phyloP scores from a whole-genome alignment of 2,113 vertebrate genomes.

The Myanophis thanlyinensis region DNA sequence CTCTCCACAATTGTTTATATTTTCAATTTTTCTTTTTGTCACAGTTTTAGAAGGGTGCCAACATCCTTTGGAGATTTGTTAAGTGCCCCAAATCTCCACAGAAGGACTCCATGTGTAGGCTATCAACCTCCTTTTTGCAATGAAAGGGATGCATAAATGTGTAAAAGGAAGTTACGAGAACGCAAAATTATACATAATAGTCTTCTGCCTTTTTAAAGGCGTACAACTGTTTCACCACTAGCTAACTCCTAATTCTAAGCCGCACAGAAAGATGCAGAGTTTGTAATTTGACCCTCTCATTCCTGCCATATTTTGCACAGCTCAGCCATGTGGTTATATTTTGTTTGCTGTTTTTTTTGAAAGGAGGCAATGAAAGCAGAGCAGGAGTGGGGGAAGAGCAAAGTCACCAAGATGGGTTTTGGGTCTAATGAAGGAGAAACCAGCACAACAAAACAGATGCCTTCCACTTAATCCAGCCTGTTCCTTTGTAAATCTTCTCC shows the following conservation, averaged over 20 bases:
- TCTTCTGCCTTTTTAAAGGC: neutral
- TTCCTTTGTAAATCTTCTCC: constrained; percentile 58
- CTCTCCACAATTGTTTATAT: neutral
- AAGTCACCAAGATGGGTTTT: constrained; percentile 30
- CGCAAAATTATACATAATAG: neutral
- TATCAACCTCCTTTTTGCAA: neutral
- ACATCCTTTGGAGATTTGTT: neutral
- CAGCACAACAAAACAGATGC: constrained; percentile 59
- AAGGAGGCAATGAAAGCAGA: constrained; percentile 37
- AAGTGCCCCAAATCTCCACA: neutral
- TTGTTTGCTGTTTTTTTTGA: constrained; percentile 41
- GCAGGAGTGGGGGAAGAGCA: neutral
- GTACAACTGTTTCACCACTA: neutral
- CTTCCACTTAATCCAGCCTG: constrained; percentile 54
- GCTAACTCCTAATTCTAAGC: neutral
- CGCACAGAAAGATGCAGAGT: neutral
- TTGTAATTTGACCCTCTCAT: constrained; percentile 11
- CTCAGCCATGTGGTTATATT: constrained; percentile 39
- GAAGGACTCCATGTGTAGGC: neutral
- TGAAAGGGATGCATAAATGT: neutral
- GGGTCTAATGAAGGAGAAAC: constrained; percentile 45
- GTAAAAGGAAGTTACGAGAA: neutral
- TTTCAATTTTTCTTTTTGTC: neutral
- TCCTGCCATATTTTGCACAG: constrained; percentile 41
- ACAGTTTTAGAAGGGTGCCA: neutral